Conservation (phyloP, 2,113 vertebrate genomes). For the Platanista minor region DNA sequence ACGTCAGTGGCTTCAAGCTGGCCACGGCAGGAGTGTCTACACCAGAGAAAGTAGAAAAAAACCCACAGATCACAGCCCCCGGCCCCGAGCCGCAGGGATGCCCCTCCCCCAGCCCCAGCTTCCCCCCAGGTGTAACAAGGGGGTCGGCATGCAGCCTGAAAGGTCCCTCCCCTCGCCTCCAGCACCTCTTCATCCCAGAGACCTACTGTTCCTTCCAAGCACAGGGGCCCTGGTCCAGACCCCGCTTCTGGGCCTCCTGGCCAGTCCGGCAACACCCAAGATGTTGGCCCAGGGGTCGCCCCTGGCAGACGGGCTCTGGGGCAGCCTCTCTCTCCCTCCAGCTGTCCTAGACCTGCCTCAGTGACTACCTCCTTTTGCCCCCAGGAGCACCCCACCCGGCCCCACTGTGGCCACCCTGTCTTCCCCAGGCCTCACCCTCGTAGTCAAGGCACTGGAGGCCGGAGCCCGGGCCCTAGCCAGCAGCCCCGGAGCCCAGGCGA, state of each 20-base stretch:
- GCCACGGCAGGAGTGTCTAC: fast-evolving
- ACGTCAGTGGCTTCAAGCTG: fast-evolving
- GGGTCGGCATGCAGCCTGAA: fast-evolving
- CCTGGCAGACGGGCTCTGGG: fast-evolving
- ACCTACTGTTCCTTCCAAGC: neutral
- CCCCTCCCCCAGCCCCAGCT: neutral
- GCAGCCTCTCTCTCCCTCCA: neutral
- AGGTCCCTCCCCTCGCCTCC: neutral
- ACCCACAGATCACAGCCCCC: fast-evolving
- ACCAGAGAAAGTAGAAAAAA: fast-evolving
- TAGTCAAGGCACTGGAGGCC: fast-evolving
- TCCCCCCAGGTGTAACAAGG: neutral
- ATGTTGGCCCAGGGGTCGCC: neutral
- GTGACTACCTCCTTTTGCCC: neutral
- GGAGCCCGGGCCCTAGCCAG: neutral
- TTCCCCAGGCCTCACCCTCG: neutral
- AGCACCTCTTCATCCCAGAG: neutral
- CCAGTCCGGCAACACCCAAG: neutral
- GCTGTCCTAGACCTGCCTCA: fast-evolving
- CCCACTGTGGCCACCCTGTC: neutral
- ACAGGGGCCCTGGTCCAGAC: fast-evolving
- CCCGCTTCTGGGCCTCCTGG: fast-evolving
- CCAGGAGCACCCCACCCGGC: neutral
- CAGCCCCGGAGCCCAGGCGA: neutral
- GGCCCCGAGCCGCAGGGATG: neutral